Evolutionary conservation across 2,113 vertebrate genomes (phyloP).

Genomic region (Pituophis catenifer): DNA sequence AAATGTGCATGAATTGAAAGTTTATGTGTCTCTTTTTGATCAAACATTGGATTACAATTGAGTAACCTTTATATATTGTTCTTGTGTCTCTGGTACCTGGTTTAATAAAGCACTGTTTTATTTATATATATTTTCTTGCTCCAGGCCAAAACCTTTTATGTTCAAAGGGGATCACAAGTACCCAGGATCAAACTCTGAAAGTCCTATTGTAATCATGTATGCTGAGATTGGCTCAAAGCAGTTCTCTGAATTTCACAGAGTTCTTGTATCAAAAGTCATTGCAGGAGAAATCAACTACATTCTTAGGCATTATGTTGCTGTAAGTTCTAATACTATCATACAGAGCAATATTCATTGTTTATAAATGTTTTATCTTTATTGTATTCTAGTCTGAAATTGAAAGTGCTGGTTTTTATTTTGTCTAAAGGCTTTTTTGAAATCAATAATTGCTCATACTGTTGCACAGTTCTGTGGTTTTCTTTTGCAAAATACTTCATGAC

Average conservation of each 20-base stretch:
- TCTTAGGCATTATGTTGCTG: conserved; percentile 87
- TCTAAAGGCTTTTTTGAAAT: neutral
- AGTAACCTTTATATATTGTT: neutral
- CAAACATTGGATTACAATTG: neutral
- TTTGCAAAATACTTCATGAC: neutral
- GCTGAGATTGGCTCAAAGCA: conserved; percentile 82
- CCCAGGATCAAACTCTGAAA: conserved; percentile 73
- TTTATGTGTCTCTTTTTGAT: neutral
- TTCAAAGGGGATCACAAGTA: conserved; percentile 96
- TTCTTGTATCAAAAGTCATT: conserved; percentile 75
- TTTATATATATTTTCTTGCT: conserved; percentile 41
- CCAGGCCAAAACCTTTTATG: conserved; percentile 87
- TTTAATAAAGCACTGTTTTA: neutral
- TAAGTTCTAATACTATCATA: conserved; percentile 64
- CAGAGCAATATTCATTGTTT: neutral
- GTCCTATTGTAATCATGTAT: conserved; percentile 88
- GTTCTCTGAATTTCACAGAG: conserved; percentile 82
- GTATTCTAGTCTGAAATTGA: neutral
- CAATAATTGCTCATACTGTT: neutral
- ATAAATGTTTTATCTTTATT: neutral
- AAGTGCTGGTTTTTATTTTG: neutral
- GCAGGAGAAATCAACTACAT: conserved; percentile 83
- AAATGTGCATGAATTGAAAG: neutral
- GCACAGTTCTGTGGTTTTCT: neutral
- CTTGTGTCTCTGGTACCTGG: neutral